Conservation (phyloP, 64 coral and sea anemone species). For the Dendrophyllia cribrosa region DNA sequence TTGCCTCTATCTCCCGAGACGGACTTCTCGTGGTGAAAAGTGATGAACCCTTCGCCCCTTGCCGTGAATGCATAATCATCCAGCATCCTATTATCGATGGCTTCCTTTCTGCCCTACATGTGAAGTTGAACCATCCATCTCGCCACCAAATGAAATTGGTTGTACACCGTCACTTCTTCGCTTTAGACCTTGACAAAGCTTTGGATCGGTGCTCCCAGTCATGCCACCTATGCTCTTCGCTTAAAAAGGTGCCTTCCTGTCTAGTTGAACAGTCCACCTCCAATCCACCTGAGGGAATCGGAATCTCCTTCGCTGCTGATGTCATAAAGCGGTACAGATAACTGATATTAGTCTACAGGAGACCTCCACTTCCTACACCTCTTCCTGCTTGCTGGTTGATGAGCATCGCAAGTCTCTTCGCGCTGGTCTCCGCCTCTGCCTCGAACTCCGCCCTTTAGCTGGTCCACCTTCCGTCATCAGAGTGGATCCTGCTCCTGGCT, state of each 20-base stretch:
- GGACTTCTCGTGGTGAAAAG: no score
- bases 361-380: background rate
- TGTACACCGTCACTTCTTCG: constrained; percentile 11
- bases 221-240: constrained; percentile 30
- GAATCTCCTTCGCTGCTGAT: constrained; percentile 38
- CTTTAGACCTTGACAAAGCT: constrained; percentile 35
- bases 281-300: constrained; percentile 9
- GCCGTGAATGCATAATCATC: background rate
- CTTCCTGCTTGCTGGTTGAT: constrained; percentile 9
- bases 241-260: constrained; percentile 12
- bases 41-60: no score
- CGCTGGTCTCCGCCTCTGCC: constrained; percentile 3
- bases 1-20: no score
- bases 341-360: background rate
- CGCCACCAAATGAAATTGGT: constrained; percentile 26
- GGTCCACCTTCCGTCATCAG: constrained; percentile 21
- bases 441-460: constrained; percentile 16
- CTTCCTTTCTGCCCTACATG: constrained; percentile 17
- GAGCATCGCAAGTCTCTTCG: background rate
- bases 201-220: constrained; percentile 7
- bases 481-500: constrained; percentile 44
- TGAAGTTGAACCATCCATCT: constrained; percentile 3
- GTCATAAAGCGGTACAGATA: constrained; percentile 21
- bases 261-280: constrained; percentile 29
- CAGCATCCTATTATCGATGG: background rate